Evolutionary conservation across 2,888 invertebrate genomes (phyloP).

Genomic region (Sceliomorpha sp.): DNA sequence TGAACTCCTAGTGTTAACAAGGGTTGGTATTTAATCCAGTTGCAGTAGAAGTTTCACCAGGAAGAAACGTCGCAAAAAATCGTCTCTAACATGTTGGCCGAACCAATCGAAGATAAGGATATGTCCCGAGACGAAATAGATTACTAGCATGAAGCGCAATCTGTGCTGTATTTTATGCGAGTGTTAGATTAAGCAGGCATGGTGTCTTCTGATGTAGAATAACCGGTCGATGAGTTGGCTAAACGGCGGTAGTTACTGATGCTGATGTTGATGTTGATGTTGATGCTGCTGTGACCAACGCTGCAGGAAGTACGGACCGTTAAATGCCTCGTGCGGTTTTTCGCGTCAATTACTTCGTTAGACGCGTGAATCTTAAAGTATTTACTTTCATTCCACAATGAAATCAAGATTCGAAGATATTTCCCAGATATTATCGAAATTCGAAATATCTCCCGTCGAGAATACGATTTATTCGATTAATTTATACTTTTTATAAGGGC

Average conservation of each 20-base stretch:
- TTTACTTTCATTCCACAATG: slow-evolving; percentile 20
- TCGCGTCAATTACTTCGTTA: slow-evolving; percentile 46
- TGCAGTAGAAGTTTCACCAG: slow-evolving; percentile 27
- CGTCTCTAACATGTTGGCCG: slow-evolving; percentile 25
- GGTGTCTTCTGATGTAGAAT: slow-evolving; percentile 45
- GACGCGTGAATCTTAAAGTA: slow-evolving; percentile 26
- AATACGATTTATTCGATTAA: too few species aligned
- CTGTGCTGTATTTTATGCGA: slow-evolving; percentile 35
- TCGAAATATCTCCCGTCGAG: background rate
- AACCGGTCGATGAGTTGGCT: slow-evolving; percentile 54
- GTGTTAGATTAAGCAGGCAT: slow-evolving; percentile 43
- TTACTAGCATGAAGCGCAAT: slow-evolving; percentile 48
- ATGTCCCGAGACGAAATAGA: slow-evolving; percentile 43
- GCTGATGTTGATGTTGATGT: slow-evolving; percentile 35
- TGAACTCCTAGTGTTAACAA: slow-evolving; percentile 6
- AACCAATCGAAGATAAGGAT: slow-evolving; percentile 39
- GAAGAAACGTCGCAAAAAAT: slow-evolving; percentile 29
- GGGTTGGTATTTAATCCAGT: slow-evolving; percentile 24
- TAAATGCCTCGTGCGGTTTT: slow-evolving; percentile 39
- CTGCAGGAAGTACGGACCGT: slow-evolving; percentile 44
- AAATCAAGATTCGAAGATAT: background rate
- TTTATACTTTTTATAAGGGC: too few species aligned
- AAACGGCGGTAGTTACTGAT: slow-evolving; percentile 45
- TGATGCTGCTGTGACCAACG: slow-evolving; percentile 19
- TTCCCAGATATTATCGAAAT: background rate